Evolutionary conservation across 2,888 invertebrate genomes (phyloP).

Genomic region (Tinea pellionella): DNA sequence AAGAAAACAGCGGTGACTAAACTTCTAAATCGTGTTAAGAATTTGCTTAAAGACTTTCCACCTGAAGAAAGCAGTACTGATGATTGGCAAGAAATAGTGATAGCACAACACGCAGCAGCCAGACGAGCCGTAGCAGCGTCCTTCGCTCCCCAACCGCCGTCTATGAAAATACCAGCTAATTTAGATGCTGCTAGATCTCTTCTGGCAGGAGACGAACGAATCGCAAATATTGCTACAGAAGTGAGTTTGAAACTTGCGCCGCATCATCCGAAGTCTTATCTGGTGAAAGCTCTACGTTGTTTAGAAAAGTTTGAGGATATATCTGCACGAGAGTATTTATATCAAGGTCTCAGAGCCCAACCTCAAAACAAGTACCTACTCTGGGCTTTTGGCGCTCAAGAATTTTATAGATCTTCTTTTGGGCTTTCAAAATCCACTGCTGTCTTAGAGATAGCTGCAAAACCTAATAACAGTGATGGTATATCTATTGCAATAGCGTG

Average conservation of each 20-base stretch:
- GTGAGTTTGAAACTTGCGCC: conserved; percentile 29
- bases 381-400: conserved; percentile 45
- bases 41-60: conserved; percentile 48
- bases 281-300: conserved; percentile 40
- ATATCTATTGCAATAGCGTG: conserved; percentile 50
- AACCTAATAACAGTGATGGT: conserved; percentile 47
- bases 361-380: conserved; percentile 44
- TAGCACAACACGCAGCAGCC: conserved; percentile 47
- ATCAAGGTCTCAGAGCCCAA: conserved; percentile 34
- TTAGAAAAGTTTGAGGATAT: conserved; percentile 37
- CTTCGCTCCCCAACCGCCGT: conserved; percentile 48
- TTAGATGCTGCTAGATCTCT: conserved; percentile 39
- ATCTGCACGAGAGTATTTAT: conserved; percentile 36
- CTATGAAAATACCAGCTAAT: conserved; percentile 25
- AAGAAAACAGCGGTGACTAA: conserved; percentile 55
- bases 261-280: conserved; percentile 35
- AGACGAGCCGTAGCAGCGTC: conserved; percentile 53
- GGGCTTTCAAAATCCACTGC: conserved; percentile 31
- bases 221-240: conserved; percentile 34
- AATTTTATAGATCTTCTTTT: conserved; percentile 28
- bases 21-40: conserved; percentile 42
- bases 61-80: conserved; percentile 37
- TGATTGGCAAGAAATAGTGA: conserved; percentile 50
- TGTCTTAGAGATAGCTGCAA: conserved; percentile 48
- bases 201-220: conserved; percentile 37